Base-by-base conservation (phyloP, 2,113 vertebrate species). In the Microcebus tavaratra region DNA sequence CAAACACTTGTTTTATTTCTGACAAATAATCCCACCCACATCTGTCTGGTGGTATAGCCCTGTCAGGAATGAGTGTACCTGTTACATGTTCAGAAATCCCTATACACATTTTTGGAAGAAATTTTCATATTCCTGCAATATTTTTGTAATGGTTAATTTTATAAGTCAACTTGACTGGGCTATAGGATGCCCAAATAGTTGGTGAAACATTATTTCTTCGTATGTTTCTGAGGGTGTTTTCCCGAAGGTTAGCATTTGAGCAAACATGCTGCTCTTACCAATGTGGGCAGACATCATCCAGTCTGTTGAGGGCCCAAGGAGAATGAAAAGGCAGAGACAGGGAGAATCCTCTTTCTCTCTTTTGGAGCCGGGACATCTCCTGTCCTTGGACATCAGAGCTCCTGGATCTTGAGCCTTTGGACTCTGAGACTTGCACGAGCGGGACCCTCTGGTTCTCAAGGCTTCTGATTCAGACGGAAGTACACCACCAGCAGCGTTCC, bases 1-100 rank as follows among this genome's bases (percentile, higher is more conserved):
- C 25, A 91, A 91, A 93, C 29, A 85, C 18, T 89, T 73, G 68
- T 50, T 90, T 91, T 39, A 50, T 75, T 97, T 94, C 81, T 73
- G 63, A 50, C 36, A 86, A 80, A 67, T 95, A 94, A 85, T 78
- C 23, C 36, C 25, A 67, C 57, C 36, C 39, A 8, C 17, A 39
- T 78, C 68, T 93, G 21, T 53, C 34, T 92, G 78, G 36, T 48
- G 59, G 20, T 50, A 65, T n/a, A 65, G 29, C 21, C 17, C 61
- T 53, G 21, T 76, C 59, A 76, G 31, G 39, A 81, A 90, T 45
- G 39, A 81, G 85, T 45, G 45, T 3, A 34, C 3, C 61, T 87
- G 15, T 82, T 90, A 36, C 18, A 7, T 68, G 50, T 67, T 78
- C 5, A 70, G 23, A 88, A 84, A 78, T 39, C 21, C 36, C 59